A percentile compares a stretch with the other conserved stretches of the same genome.
phyloP scores from a whole-genome alignment of 2,888 invertebrate genomes.

The Thera britannica region DNA sequence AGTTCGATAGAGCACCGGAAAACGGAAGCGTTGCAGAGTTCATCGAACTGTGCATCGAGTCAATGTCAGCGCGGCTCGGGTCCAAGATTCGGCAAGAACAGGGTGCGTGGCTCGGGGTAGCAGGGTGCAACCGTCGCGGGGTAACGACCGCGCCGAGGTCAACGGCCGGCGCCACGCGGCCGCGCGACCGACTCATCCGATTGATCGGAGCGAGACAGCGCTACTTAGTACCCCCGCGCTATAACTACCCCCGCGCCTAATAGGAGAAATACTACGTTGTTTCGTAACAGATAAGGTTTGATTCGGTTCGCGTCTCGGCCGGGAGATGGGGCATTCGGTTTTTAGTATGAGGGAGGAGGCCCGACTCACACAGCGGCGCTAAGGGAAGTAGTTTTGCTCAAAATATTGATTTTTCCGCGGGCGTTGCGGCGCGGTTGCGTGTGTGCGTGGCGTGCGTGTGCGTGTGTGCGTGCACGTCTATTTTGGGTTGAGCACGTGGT shows the following conservation, averaged over 20 bases:
- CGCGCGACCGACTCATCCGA: slow-evolving; percentile 75
- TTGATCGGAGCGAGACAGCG: slow-evolving; percentile 80
- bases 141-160: slow-evolving; percentile 81
- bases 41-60: slow-evolving; percentile 73
- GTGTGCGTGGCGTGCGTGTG: slow-evolving; percentile 55
- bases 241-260: slow-evolving; percentile 69
- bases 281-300: slow-evolving; percentile 64
- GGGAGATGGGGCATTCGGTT: slow-evolving; percentile 54
- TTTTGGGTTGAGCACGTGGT: slow-evolving; percentile 82
- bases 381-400: slow-evolving; percentile 84
- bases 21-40: slow-evolving; percentile 71
- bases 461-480: slow-evolving; percentile 70
- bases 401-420: slow-evolving; percentile 84
- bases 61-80: slow-evolving; percentile 77
- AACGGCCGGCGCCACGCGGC: slow-evolving; percentile 81
- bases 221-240: slow-evolving; percentile 71
- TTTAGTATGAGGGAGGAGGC: slow-evolving; percentile 45
- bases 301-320: slow-evolving; percentile 55
- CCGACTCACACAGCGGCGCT: slow-evolving; percentile 70
- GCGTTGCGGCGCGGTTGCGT: slow-evolving; percentile 60
- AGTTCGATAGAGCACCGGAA: slow-evolving; percentile 68
- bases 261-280: slow-evolving; percentile 70
- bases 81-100: slow-evolving; percentile 79
- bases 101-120: slow-evolving; percentile 75
- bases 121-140: slow-evolving; percentile 79